A percentile compares a stretch with the other conserved stretches of the same genome.
Evolutionary conservation across 2,888 invertebrate genomes (phyloP).

Genomic region (Drosophila birchii): DNA sequence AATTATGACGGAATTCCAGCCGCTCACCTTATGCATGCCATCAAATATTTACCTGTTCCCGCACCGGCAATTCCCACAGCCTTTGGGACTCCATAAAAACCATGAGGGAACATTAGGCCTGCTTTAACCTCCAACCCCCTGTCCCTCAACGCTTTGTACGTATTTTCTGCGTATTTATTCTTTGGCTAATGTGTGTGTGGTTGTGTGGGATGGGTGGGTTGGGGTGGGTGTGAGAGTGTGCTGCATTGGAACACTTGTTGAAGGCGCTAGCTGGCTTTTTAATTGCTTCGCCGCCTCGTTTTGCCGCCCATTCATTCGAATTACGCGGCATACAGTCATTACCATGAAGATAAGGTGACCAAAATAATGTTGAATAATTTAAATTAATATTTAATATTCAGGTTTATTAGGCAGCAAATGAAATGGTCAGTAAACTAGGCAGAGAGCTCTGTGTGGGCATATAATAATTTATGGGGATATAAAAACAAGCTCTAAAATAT

Average conservation of each 20-base stretch:
- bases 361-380: not conserved
- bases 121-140: not conserved
- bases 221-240: constrained; percentile 2
- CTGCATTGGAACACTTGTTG: constrained; percentile 57
- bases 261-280: constrained; percentile 42
- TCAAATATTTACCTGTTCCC: constrained; percentile 56
- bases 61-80: constrained; percentile 30
- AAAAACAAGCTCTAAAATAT: too few relatives aligned
- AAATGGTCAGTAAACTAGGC: too few relatives aligned
- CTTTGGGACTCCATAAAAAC: constrained; percentile 39
- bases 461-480: too few relatives aligned
- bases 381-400: too few relatives aligned
- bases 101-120: constrained; percentile 38
- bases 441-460: too few relatives aligned
- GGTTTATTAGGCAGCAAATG: too few relatives aligned
- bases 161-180: constrained; percentile 42
- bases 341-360: not conserved
- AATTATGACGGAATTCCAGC: constrained; percentile 50
- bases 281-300: constrained; percentile 54
- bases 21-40: constrained; percentile 54
- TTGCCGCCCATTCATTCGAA: constrained; percentile 32
- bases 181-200: constrained; percentile 29
- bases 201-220: not conserved
- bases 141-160: not conserved
- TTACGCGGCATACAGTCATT: constrained; percentile 36